Base-by-base conservation (phyloP, 2,113 vertebrate genomes). In the Strigops habroptila region DNA sequence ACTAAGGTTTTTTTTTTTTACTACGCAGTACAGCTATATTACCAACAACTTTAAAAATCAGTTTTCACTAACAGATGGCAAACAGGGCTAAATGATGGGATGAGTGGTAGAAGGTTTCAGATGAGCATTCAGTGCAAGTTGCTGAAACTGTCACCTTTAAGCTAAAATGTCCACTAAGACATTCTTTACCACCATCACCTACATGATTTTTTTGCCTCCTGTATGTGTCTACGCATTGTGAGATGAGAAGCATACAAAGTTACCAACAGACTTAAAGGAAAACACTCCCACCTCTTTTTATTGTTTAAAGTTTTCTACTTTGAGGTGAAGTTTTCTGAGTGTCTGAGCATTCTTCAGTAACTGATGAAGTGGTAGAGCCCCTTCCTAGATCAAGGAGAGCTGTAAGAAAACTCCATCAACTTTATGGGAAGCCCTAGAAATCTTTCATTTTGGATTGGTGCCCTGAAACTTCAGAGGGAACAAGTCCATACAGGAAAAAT, bases 101-200 rank as follows among this genome's bases (percentile, higher is more conserved):
- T 51, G 79, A 52, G 68, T 43, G 90, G 65, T 70, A 49, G 68
- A 93, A 86, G 69, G 64, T 90, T 94, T 78, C 85, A 86, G 65
- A 41, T 69, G 91, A 95, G 64, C 76, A 79, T 55, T 90, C 90
- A 84, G 79, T 57, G 10, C 35, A 63, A 75, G 39, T 23, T 91
- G 80, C 69, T 94, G 21, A 46, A 86, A 92, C 44, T 94, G 86
- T 41, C 64, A 83, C 69, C 31, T 78, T 81, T 17, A 27, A 90
- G 80, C 48, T 88, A 28, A 95, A 92, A 84, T 0, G 69, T 67
- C 89, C 96, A 88, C 80, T 13, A 19, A 63, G 76, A 68, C 0
- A 0, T 41, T 75, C 80, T 62, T 68, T 33, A 23, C 51, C 79
- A 68, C 53, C 33, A 19, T 80, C 91, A 64, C 73, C 88, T 71